Base-by-base conservation (phyloP, 1,140 invertebrate species). In the Philopotamus ludificatus region DNA sequence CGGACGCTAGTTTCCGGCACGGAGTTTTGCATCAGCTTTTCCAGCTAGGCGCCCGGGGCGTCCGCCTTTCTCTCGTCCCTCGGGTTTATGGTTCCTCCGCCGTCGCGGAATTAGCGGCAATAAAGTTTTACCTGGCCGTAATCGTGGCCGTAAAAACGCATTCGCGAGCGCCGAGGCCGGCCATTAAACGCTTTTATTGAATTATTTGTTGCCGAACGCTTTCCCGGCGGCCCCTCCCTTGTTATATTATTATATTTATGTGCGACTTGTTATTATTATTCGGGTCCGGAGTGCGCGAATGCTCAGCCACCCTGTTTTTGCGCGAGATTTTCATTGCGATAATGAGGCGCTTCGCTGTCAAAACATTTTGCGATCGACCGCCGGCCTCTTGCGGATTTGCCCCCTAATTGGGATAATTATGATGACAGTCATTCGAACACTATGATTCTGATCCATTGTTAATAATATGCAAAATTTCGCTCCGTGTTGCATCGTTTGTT, bases 71-170 rank as follows among this genome's bases (percentile, higher is more conserved):
- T n/a, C n/a, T n/a, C n/a, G n/a, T n/a, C n/a, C n/a, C 39, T 58
- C n/a, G 25, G 51, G 51, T 58, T 58, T 58, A 58, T 58, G 54
- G 49, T 53, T 28, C 60, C n/a, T n/a, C n/a, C n/a, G n/a, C n/a
- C 60, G 42, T 62, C 28, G 26, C 50, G 44, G 62, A 63, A 63
- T 63, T 63, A 63, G 49, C 62, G 49, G 62, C 62, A 54, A 44
- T 63, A 63, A 63, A 63, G 62, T 63, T 63, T 63, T 63, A 63
- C 62, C 62, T 63, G n/a, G 62, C 51, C 62, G 51, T 63, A 63
- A 63, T 63, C 62, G 62, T 51, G 42, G 62, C 62, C 21, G 34
- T 63, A 63, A 63, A 63, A 63, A 58, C 54, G 54, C 54, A 58
- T 58, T 26, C 10, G 8, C 12, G 18, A 39, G 22, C 28, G 34